Conservation (phyloP, 2,113 vertebrate genomes). For the Macaca fascicularis region DNA sequence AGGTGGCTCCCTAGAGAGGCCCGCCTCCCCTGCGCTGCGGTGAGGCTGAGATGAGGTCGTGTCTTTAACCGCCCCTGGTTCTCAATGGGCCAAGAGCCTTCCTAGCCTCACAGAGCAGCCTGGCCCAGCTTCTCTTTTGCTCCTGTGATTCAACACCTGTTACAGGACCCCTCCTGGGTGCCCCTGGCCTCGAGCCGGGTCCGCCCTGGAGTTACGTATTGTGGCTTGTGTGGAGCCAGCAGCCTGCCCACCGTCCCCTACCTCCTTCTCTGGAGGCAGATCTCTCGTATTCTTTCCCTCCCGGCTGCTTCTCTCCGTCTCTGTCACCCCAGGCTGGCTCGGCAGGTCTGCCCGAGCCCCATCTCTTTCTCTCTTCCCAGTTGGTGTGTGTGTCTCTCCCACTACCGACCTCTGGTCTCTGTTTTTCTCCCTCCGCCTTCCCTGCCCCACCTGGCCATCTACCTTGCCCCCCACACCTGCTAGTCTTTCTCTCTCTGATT, state of each 20-base stretch:
- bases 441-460: slow-evolving; percentile 27
- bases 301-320: slow-evolving; percentile 16
- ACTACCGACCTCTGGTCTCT: background rate
- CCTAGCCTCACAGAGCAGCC: background rate
- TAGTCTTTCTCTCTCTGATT: slow-evolving; percentile 55
- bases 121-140: slow-evolving; percentile 40
- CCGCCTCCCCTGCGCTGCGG: background rate
- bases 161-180: background rate
- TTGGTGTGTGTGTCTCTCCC: slow-evolving; percentile 49
- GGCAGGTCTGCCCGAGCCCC: slow-evolving; percentile 46
- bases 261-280: slow-evolving; percentile 46
- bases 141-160: slow-evolving; percentile 28
- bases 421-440: slow-evolving; percentile 24
- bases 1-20: background rate
- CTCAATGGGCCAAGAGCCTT: background rate
- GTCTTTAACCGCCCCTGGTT: background rate
- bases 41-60: background rate
- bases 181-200: slow-evolving; percentile 2
- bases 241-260: background rate
- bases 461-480: slow-evolving; percentile 5
- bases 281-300: slow-evolving; percentile 3
- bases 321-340: slow-evolving; percentile 29
- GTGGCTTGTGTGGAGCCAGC: background rate
- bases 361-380: slow-evolving; percentile 52
- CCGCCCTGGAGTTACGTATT: slow-evolving; percentile 25